Base-by-base conservation (phyloP, 1,140 invertebrate genomes). In the Trichonephila inaurata region DNA sequence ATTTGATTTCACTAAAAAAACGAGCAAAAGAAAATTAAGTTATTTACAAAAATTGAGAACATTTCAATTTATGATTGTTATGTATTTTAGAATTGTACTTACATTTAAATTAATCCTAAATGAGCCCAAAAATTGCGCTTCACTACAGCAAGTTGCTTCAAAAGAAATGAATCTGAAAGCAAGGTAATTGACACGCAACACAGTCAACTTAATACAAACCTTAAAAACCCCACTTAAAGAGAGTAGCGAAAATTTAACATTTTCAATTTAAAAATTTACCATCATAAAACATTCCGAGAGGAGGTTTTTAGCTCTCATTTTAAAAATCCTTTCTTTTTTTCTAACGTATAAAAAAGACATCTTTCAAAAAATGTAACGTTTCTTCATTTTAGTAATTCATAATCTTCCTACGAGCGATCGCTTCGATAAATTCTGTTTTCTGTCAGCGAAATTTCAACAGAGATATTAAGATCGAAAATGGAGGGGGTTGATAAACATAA, bases 351-450 rank as follows among this genome's bases (percentile, higher is more conserved):
- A 88, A 93, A 64, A 83, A 92, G 24, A 69, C 85, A 82, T 62
- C 64, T 62, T 19, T 33, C 51, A 28, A 66, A 92, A 92, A 93
- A 88, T 62, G 91, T 62, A 87, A 40, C 86, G n/a, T 18, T 64
- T 62, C 72, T 44, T 28, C 58, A 62, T 88, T 33, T 62, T 44
- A 21, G 92, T 93, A 93, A 93, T 93, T 93, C 86, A 93, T 93
- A 93, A 93, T 93, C 85, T 93, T 93, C 92, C 58, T 33, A 10
- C 7, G 66, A 81, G 58, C 51, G 92, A 93, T 72, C 92, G 88
- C 92, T 93, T 93, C 92, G 64, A 93, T 93, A 89, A 88, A 89
- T 93, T 88, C 44, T 51, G 44, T 66, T 89, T 66, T 81, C 87
- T 86, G 87, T 86, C 87, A 82, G 58, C 40, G n/a, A 19, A 72